phyloP scores from a whole-genome alignment of 2,797 vertebrate genomes.

The Malurus leucopterus region DNA sequence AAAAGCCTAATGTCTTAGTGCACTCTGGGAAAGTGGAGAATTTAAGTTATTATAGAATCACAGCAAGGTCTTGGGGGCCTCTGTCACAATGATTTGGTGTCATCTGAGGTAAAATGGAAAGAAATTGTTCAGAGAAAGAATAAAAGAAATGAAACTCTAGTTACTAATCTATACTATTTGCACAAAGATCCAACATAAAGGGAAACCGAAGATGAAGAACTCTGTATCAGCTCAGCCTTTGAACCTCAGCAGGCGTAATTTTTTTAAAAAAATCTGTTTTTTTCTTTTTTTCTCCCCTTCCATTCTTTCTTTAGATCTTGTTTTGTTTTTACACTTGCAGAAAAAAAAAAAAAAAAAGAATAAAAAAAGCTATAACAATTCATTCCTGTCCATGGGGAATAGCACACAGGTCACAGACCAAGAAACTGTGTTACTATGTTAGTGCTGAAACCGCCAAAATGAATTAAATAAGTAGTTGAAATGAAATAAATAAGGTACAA shows the following conservation, averaged over 20 bases:
- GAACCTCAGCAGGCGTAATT: not conserved
- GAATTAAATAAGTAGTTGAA: conserved; percentile 47
- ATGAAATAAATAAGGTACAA: conserved; percentile 64
- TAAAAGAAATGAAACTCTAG: conserved; percentile 10
- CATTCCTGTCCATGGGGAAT: conserved; percentile 9
- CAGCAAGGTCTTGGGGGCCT: conserved; percentile 2
- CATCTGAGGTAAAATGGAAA: conserved; percentile 42
- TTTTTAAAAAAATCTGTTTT: no score
- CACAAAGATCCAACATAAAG: conserved; percentile 17
- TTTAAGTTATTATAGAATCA: conserved; percentile 27
- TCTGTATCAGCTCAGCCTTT: conserved; percentile 1
- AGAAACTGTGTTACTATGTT: conserved; percentile 36
- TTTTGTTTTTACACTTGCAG: conserved; percentile 31
- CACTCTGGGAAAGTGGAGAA: conserved; percentile 28
- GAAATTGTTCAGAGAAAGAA: conserved; percentile 23
- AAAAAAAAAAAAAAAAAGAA: not conserved
- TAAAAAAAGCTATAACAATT: not conserved
- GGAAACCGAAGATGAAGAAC: conserved; percentile 21
- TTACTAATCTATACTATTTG: conserved; percentile 27
- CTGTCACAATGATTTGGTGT: not conserved
- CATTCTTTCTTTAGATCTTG: conserved; percentile 29
- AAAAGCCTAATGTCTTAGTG: conserved; percentile 39
- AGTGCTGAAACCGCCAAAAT: conserved; percentile 5
- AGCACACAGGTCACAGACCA: conserved; percentile 26
- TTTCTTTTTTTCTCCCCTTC: not conserved